Conservation (phyloP, 1,140 invertebrate species). For the Zaprionus vittiger region DNA sequence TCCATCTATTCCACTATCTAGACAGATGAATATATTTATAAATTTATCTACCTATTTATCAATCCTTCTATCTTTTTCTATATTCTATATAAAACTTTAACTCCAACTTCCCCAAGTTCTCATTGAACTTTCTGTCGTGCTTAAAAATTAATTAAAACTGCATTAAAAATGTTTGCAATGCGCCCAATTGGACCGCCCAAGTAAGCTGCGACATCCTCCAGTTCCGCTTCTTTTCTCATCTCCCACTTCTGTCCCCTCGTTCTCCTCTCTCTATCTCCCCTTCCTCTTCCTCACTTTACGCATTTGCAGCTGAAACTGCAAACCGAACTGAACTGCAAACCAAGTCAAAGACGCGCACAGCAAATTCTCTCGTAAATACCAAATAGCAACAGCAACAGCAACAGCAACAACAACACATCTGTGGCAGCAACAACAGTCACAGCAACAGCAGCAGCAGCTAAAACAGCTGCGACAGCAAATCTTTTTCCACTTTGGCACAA, state of each 20-base stretch:
- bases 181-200: constrained; percentile 31
- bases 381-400: constrained; percentile 38
- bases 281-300: background rate
- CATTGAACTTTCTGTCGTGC: background rate
- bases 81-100: background rate
- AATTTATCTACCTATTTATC: too few species aligned
- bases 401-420: background rate
- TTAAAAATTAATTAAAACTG: constrained; percentile 78
- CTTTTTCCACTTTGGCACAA: constrained; percentile 73
- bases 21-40: too few species aligned
- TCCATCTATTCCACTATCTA: too few species aligned
- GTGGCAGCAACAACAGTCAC: background rate
- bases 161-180: constrained; percentile 64
- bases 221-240: too few species aligned
- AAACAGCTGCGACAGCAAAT: constrained; percentile 70
- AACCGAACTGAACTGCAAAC: constrained; percentile 2
- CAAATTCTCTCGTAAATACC: constrained; percentile 49
- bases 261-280: background rate
- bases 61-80: background rate
- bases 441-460: constrained; percentile 20
- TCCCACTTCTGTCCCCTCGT: background rate
- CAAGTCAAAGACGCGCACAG: constrained; percentile 42
- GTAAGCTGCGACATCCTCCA: background rate
- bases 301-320: background rate
- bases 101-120: background rate